phyloP scores from a whole-genome alignment of 2,113 vertebrate species.

The Phrynosoma platyrhinos region DNA sequence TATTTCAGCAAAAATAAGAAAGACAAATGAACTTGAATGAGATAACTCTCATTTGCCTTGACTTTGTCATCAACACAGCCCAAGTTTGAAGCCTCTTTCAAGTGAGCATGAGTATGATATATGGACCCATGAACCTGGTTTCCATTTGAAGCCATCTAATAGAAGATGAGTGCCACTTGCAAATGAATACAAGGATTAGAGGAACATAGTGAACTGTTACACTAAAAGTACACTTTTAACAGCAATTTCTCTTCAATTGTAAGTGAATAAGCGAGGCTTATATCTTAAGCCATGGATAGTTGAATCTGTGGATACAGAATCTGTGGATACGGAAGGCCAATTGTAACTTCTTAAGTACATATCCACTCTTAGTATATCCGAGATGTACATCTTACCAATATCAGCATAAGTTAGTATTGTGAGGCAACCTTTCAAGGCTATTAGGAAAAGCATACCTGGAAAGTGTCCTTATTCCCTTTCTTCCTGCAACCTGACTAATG shows the following conservation, averaged over 20 bases:
- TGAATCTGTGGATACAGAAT: no score
- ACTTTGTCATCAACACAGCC: background rate
- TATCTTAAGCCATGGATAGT: no score
- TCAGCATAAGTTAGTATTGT: no score
- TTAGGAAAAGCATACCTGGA: no score
- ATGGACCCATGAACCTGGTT: background rate
- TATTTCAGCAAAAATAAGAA: background rate
- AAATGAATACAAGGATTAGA: conserved; percentile 69
- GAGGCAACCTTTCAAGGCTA: no score
- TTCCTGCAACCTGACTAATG: no score
- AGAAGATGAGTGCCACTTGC: conserved; percentile 48
- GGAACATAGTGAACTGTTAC: conserved; percentile 31
- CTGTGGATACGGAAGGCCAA: no score
- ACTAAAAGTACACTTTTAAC: conserved; percentile 62
- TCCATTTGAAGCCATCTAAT: conserved; percentile 11
- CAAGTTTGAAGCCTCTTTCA: background rate
- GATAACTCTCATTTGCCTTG: background rate
- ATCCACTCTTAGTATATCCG: conserved; percentile 24
- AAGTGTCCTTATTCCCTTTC: no score
- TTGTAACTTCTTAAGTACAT: background rate
- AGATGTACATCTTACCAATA: no score
- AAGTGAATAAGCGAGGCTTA: conserved; percentile 61
- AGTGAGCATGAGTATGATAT: background rate
- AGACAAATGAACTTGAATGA: background rate
- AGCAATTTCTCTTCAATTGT: conserved; percentile 64